Evolutionary conservation across 2,797 vertebrate species (phyloP).

Genomic region (Takifugu rubripes): DNA sequence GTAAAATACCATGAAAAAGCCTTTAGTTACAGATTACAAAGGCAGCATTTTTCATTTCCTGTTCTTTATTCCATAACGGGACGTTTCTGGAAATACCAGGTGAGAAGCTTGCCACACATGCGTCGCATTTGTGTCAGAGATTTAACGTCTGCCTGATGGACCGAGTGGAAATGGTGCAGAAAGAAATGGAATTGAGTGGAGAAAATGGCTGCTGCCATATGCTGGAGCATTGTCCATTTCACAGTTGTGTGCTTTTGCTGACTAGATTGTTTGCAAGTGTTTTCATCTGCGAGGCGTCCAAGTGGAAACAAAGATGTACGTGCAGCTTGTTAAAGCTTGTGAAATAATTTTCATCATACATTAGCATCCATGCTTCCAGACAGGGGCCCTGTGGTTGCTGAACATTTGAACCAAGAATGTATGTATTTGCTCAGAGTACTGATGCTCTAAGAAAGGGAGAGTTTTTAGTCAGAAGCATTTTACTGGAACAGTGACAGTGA

Average conservation of each 20-base stretch:
- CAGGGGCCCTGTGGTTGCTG: neutral
- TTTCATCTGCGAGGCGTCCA: conserved; percentile 33
- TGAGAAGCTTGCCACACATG: conserved; percentile 56
- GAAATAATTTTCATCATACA: neutral
- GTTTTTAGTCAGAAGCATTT: no score
- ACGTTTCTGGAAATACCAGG: conserved; percentile 68
- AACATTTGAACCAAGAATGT: neutral
- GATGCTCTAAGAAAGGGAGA: no score
- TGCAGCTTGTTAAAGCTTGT: conserved; percentile 2
- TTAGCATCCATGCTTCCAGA: no score
- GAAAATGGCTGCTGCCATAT: conserved; percentile 62
- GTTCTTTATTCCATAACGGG: conserved; percentile 71
- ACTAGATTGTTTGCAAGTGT: conserved; percentile 51
- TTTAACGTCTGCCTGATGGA: conserved; percentile 23
- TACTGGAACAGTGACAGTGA: no score
- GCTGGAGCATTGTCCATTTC: conserved; percentile 69
- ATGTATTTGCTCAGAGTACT: no score
- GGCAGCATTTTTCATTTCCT: conserved; percentile 68
- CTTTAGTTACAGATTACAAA: conserved; percentile 66
- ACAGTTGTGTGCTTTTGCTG: conserved; percentile 62
- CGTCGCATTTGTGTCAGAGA: conserved; percentile 59
- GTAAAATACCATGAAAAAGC: conserved; percentile 69
- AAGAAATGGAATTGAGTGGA: conserved; percentile 61
- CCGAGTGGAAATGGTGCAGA: conserved; percentile 58
- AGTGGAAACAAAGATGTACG: conserved; percentile 17